Conservation (phyloP, 2,888 invertebrate genomes). For the Tethea ocularis region DNA sequence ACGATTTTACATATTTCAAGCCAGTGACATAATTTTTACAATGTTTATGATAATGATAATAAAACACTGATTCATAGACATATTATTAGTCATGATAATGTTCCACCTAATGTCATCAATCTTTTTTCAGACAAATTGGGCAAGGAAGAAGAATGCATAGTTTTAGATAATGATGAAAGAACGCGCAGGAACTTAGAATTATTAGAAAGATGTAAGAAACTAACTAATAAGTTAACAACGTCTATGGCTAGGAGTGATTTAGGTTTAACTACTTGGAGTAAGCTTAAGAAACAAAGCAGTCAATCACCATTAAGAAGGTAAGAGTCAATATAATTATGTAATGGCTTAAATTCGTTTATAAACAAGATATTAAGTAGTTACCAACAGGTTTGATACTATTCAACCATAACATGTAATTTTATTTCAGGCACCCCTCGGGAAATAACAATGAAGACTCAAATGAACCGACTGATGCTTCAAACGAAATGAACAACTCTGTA, state of each 20-base stretch:
- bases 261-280: slow-evolving; percentile 95
- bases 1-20: slow-evolving; percentile 18
- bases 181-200: slow-evolving; percentile 84
- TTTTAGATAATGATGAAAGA: slow-evolving; percentile 80
- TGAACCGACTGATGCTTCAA: slow-evolving; percentile 80
- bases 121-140: slow-evolving; percentile 77
- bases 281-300: slow-evolving; percentile 89
- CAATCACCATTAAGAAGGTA: slow-evolving; percentile 86
- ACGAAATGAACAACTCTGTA: slow-evolving; percentile 84
- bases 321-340: slow-evolving; percentile 24
- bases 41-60: slow-evolving; percentile 36
- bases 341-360: no score
- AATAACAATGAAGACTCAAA: slow-evolving; percentile 87
- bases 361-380: no score
- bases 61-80: slow-evolving; percentile 48
- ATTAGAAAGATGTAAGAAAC: slow-evolving; percentile 80
- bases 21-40: slow-evolving; percentile 56
- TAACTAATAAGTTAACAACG: slow-evolving; percentile 85
- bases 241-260: slow-evolving; percentile 95
- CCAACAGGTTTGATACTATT: no score
- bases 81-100: slow-evolving; percentile 53
- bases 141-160: slow-evolving; percentile 66
- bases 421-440: slow-evolving; percentile 89
- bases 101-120: slow-evolving; percentile 40
- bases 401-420: slow-evolving; percentile 6